A percentile compares a stretch with the other conserved stretches of the same genome.
These are phyloP conservation scores for Raja brachyura DNA, from an alignment of 2,113 vertebrate genomes.

Conservation along the genomic window DNA sequence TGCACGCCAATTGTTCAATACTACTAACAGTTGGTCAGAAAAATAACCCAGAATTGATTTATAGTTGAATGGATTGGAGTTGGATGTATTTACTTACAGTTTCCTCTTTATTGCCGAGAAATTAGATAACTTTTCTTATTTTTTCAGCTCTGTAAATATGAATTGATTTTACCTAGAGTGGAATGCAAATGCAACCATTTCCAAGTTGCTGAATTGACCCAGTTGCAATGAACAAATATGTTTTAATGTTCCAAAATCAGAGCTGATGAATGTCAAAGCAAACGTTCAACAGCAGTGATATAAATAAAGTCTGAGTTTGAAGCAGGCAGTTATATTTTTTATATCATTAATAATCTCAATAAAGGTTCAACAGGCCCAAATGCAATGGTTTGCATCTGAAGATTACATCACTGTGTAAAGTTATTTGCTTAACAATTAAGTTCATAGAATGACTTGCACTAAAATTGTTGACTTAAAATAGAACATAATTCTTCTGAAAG, in stretches of 20 bases:
- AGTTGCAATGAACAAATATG: no score
- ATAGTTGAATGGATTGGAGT: no score
- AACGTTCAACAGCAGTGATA: not conserved
- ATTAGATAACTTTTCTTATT: no score
- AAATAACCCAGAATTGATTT: slow-evolving; percentile 11
- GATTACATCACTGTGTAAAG: not conserved
- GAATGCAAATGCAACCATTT: no score
- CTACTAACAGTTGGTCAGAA: not conserved
- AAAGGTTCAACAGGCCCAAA: not conserved
- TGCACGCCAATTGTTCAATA: not conserved
- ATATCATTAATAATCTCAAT: not conserved
- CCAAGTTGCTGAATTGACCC: no score
- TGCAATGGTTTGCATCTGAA: not conserved
- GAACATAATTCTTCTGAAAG: not conserved
- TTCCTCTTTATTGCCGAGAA: not conserved
- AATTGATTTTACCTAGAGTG: no score
- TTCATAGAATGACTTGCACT: not conserved
- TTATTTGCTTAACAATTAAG: not conserved
- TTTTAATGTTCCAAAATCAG: no score
- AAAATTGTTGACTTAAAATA: no score
- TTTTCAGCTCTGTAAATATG: no score
- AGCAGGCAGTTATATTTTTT: not conserved
- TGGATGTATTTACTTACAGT: not conserved
- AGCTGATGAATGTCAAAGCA: no score
- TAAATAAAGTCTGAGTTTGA: not conserved